Evolutionary conservation across 2,113 vertebrate genomes (phyloP).

Genomic region (Bos indicus): DNA sequence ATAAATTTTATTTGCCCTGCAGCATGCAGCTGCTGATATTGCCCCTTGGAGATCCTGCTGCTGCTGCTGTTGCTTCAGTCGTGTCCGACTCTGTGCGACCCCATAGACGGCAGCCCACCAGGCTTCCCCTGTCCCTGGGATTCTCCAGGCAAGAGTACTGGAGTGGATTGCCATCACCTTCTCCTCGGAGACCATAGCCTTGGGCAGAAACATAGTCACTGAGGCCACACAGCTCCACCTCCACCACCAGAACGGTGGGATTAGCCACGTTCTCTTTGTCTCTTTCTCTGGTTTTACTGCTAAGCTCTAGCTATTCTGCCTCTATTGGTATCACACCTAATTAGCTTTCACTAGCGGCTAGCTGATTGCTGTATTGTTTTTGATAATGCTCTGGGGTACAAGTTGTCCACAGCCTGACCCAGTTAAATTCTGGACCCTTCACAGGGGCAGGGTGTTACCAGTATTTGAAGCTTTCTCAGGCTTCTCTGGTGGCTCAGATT

Average conservation of each 20-base stretch:
- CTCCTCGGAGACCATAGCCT: background rate
- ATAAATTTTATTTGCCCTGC: background rate
- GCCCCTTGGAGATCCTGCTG: background rate
- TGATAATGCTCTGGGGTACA: background rate
- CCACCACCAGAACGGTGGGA: no score
- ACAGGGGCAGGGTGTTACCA: background rate
- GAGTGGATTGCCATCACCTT: no score
- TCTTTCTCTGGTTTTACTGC: background rate
- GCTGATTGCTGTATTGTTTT: background rate
- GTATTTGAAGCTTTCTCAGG: background rate
- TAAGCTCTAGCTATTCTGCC: background rate
- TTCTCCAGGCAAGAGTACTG: no score
- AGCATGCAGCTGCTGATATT: background rate
- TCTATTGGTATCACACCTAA: background rate
- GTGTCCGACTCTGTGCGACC: no score
- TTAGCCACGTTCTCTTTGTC: background rate
- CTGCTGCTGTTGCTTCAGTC: no score
- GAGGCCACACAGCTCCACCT: background rate
- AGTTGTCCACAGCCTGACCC: background rate
- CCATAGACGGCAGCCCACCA: no score
- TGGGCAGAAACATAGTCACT: background rate
- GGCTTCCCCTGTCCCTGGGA: no score
- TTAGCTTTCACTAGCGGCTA: background rate
- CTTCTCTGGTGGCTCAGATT: background rate
- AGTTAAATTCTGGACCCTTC: background rate